Evolutionary conservation across 2,797 vertebrate species (phyloP), one percentile per base, ranked within the genome.

Genomic region (Hydrolagus colliei): DNA sequence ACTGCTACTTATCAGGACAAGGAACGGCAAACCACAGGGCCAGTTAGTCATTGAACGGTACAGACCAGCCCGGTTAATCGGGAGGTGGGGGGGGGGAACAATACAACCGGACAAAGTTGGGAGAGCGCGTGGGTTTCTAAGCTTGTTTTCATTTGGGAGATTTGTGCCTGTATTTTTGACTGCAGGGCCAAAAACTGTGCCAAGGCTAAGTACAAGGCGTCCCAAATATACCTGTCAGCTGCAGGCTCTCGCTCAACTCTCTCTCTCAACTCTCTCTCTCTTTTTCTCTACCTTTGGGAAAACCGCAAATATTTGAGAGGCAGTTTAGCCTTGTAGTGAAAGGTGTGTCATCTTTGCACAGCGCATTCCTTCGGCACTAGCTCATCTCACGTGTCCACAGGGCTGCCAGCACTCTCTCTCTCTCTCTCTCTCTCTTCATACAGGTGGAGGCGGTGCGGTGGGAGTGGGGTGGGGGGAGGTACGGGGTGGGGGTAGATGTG

Each of bases 301-400:
- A 76, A 76, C 74, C 74, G n/a, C 74, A 76, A 76, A 76, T 76
- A 76, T 76, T 76, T 76, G 14, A 52, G 35, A 76, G 74, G 74
- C 41, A 76, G 18, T 76, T 27, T 76, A 18, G 16, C 18, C 74
- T 76, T 35, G 74, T 18, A 59, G 16, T 20, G 41, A 76, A 76
- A 76, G 74, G 41, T 76, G 74, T 76, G 74, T 76, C 74, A 76
- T 59, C 41, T 76, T 76, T 52, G 18, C 8, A 76, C 41, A 76
- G 9, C 10, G 59, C 74, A 76, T 76, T 76, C 74, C 74, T 76
- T 59, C 18, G 10, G 11, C 35, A 20, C 18, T 76, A 76, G 74
- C 74, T 76, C 74, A 76, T 41, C 5, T 61, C n/a, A 59, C 41
- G 52, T 59, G 74, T 20, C 16, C 9, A 59, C 16, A 20, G 59